phyloP scores from a whole-genome alignment of 2,888 invertebrate species.

The Corythucha ciliata region DNA sequence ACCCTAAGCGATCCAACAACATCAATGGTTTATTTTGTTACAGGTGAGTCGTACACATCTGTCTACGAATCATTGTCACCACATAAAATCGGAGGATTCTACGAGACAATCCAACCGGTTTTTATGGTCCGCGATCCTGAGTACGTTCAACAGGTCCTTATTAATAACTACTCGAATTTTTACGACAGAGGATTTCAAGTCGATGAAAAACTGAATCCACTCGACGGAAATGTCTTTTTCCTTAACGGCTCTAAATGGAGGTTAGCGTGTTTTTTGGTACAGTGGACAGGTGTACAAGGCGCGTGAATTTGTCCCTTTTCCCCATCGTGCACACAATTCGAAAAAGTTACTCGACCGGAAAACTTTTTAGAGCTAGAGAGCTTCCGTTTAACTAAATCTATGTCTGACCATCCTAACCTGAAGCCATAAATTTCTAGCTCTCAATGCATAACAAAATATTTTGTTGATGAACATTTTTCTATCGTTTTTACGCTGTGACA shows the following conservation, averaged over 20 bases:
- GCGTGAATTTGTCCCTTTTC: too few relatives aligned
- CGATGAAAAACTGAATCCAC: slow-evolving; percentile 21
- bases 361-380: too few relatives aligned
- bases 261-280: slow-evolving; percentile 15
- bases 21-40: background rate
- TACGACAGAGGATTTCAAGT: slow-evolving; percentile 18
- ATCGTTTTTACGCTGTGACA: too few relatives aligned
- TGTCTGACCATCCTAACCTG: too few relatives aligned
- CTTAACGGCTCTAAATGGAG: slow-evolving; percentile 20
- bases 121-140: slow-evolving; percentile 17
- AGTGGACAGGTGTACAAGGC: too few relatives aligned
- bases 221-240: slow-evolving; percentile 23
- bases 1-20: too few relatives aligned
- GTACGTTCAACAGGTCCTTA: background rate
- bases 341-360: too few relatives aligned
- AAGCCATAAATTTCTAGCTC: too few relatives aligned
- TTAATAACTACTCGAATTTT: slow-evolving; percentile 12
- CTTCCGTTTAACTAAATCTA: too few relatives aligned
- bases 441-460: too few relatives aligned
- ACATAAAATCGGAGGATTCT: slow-evolving; percentile 17
- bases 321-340: too few relatives aligned
- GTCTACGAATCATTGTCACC: slow-evolving; percentile 13
- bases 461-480: too few relatives aligned
- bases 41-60: slow-evolving; percentile 3
- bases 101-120: background rate